Conservation (phyloP, 37 sponge, comb jelly and placozoan genomes). For the Crambe crambe region DNA sequence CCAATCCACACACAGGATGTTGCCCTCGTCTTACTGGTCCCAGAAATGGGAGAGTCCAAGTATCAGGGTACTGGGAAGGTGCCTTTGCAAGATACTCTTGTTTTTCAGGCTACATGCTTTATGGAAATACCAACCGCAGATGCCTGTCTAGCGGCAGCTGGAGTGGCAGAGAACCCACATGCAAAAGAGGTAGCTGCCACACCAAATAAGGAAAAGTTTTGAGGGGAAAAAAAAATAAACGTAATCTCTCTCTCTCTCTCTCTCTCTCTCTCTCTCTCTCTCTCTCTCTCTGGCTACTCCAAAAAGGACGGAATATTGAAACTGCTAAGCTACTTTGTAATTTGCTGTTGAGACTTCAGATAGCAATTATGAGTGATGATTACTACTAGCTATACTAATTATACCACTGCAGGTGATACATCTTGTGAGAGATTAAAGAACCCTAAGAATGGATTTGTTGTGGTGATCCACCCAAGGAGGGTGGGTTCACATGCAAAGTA, state of each 20-base stretch:
- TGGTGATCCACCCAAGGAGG: no score
- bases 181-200: no score
- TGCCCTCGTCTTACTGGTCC: slow-evolving; percentile 9
- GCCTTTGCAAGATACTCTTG: slow-evolving; percentile 47
- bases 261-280: background rate
- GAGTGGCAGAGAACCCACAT: slow-evolving; percentile 51
- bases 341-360: no score
- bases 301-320: no score
- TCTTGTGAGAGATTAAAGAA: slow-evolving; percentile 14
- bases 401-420: no score
- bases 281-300: no score
- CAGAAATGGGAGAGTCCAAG: slow-evolving; percentile 23
- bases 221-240: no score
- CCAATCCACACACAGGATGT: background rate
- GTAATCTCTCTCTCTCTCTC: background rate
- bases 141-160: slow-evolving; percentile 57
- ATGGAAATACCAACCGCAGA: slow-evolving; percentile 12
- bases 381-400: no score
- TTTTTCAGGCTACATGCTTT: slow-evolving; percentile 33
- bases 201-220: no score
- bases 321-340: no score
- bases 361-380: no score
- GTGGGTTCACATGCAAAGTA: slow-evolving; percentile 40
- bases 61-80: background rate
- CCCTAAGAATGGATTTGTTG: slow-evolving; percentile 42